Base-by-base conservation (phyloP, 2,113 vertebrate species). In the Melanerpes aurifrons region DNA sequence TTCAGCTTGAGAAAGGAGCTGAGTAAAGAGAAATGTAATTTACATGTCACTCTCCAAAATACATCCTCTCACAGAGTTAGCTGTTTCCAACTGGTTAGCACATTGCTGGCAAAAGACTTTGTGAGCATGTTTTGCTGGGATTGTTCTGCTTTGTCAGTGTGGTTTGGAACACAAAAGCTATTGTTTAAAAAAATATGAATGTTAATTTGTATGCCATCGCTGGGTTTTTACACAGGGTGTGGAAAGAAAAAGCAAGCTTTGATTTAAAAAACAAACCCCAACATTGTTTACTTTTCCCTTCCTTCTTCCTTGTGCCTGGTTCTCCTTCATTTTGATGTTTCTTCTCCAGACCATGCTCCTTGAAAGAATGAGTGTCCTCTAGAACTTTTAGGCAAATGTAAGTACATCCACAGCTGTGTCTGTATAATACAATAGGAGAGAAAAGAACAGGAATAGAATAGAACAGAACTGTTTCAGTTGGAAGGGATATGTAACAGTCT, bases 131-230 rank as follows among this genome's bases (percentile, higher is more conserved):
- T 90, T 93, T 89, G 53, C 73, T 95, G 71, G 47, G 70, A 76
- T 58, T 92, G 64, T 94, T 90, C 86, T 88, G 72, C 76, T 94
- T 91, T 61, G 59, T 76, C 85, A 92, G 63, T 82, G 91, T 85
- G 75, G 92, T 79, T 89, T 89, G 92, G 72, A 96, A 95, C 89
- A 93, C 84, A 92, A 96, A 82, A 63, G 82, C 92, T 93, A 94
- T 96, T 96, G 89, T 96, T 87, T 80, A 80, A 93, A 90, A 93
- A 94, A 92, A 0, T 20, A 87, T 70, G 75, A 85, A 91, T 76
- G 86, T 72, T 92, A 75, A 93, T 81, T 92, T 92, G 73, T 86
- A 93, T 95, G 91, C 87, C 92, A 59, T 56, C 87, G 82, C 74
- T 80, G 90, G 22, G 11, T 79, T 96, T 70, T 70, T 96, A 31